Percentiles rank a stretch among this genome's conserved stretches.
Conservation (phyloP, 92 coral and sea anemone genomes). For the Montipora capitata region DNA sequence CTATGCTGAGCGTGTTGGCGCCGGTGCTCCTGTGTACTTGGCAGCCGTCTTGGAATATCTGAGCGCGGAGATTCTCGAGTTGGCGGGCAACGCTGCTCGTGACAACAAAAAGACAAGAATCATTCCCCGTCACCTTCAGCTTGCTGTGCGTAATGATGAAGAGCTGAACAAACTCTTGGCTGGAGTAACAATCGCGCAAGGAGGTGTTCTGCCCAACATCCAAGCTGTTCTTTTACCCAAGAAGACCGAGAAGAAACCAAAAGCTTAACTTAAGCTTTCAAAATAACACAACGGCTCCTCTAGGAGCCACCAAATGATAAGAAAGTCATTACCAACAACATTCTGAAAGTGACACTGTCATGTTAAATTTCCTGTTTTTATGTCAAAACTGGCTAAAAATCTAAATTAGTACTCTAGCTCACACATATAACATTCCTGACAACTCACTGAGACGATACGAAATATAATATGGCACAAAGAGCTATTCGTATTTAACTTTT, state of each 20-base stretch:
- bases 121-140: slow-evolving; percentile 79
- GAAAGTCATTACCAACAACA: slow-evolving; percentile 5
- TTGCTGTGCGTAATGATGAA: slow-evolving; percentile 76
- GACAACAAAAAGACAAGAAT: slow-evolving; percentile 76
- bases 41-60: slow-evolving; percentile 64
- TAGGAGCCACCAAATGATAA: slow-evolving; percentile 23
- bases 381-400: no score
- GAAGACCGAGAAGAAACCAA: slow-evolving; percentile 66
- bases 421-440: no score
- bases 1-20: slow-evolving; percentile 85
- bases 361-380: no score
- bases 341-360: no score
- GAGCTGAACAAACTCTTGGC: slow-evolving; percentile 73
- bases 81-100: slow-evolving; percentile 83
- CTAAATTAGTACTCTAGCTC: no score
- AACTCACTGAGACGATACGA: no score
- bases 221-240: slow-evolving; percentile 73
- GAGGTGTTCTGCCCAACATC: slow-evolving; percentile 76
- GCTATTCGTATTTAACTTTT: no score
- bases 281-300: slow-evolving; percentile 2
- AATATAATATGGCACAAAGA: no score
- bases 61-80: slow-evolving; percentile 77
- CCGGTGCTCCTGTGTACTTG: slow-evolving; percentile 90
- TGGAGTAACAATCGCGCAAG: slow-evolving; percentile 67
- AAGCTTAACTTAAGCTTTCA: slow-evolving; percentile 24